Conservation (phyloP, 2,797 vertebrate genomes). For the Lagodon rhomboides region DNA sequence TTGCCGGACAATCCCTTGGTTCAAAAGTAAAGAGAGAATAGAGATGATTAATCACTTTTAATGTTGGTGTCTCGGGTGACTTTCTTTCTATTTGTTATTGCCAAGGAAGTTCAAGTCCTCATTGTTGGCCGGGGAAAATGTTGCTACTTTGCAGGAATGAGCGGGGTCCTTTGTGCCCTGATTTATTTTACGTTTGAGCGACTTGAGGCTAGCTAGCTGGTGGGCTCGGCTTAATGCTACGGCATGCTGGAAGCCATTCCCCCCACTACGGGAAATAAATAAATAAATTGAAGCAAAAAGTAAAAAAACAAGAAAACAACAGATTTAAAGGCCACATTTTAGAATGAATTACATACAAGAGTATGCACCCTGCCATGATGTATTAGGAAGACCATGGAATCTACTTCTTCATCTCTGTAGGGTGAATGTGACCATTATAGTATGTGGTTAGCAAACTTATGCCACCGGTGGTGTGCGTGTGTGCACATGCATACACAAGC, state of each 20-base stretch:
- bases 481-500: constrained; percentile 17
- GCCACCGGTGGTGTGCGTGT: constrained; percentile 71
- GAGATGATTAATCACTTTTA: constrained; percentile 99
- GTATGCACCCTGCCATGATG: constrained; percentile 86
- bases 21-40: constrained; percentile 91
- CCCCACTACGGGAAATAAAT: constrained; percentile 79
- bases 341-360: constrained; percentile 89
- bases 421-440: constrained; percentile 82
- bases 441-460: constrained; percentile 76
- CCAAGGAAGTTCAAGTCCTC: constrained; percentile 89
- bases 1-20: constrained; percentile 93
- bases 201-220: constrained; percentile 88
- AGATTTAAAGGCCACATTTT: constrained; percentile 91
- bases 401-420: constrained; percentile 83
- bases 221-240: constrained; percentile 89
- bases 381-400: constrained; percentile 82
- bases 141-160: constrained; percentile 92
- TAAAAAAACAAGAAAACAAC: constrained; percentile 77
- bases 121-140: constrained; percentile 91
- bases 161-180: constrained; percentile 91
- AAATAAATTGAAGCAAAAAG: constrained; percentile 79
- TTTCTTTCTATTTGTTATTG: constrained; percentile 99
- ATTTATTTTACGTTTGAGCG: constrained; percentile 92
- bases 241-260: constrained; percentile 86
- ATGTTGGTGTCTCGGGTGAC: constrained; percentile 96